Conservation (phyloP, 2,888 invertebrate species). For the Sesamia inferens region DNA sequence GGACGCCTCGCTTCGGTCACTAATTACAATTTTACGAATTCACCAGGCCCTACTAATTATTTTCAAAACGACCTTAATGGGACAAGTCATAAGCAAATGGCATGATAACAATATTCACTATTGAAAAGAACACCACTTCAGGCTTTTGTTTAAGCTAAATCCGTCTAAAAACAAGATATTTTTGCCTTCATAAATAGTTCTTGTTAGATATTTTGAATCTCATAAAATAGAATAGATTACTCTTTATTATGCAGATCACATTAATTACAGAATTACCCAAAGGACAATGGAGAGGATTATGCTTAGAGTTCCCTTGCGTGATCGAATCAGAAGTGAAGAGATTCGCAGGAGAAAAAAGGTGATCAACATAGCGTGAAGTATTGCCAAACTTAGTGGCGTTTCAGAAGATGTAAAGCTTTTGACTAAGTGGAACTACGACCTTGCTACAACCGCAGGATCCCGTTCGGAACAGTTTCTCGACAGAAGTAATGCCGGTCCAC, state of each 20-base stretch:
- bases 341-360: no score
- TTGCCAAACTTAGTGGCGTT: no score
- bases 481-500: no score
- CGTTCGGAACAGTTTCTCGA: no score
- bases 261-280: background rate
- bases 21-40: constrained; percentile 63
- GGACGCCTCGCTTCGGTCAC: constrained; percentile 1
- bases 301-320: no score
- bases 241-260: background rate
- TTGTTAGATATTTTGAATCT: background rate
- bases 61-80: constrained; percentile 49
- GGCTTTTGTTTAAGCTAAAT: background rate
- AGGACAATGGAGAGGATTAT: no score
- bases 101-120: background rate
- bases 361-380: no score
- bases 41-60: constrained; percentile 70
- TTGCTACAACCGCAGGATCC: no score
- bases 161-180: background rate
- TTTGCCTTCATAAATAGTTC: background rate
- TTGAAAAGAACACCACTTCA: background rate
- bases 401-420: no score
- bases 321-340: no score
- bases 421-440: no score
- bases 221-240: background rate
- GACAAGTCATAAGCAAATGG: constrained; percentile 7